Evolutionary conservation across 2,113 vertebrate species (phyloP), one percentile per base, ranked within the genome.

Genomic region (Cricetomys ansorgei): DNA sequence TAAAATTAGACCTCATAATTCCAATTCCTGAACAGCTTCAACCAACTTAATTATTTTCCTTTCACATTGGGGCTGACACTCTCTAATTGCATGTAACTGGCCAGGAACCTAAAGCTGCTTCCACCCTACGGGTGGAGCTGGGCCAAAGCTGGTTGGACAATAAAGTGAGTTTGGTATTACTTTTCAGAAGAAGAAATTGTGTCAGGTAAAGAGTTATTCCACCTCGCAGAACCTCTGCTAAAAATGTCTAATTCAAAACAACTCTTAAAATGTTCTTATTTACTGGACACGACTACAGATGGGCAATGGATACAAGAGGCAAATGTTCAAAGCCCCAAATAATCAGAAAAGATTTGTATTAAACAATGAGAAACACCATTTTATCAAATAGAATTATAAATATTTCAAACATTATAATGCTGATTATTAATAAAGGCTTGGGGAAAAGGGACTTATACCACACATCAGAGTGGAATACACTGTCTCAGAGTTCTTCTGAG

Each of bases 291-390:
- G 86, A 57, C 31, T n/a, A 62, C 15, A 21, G 34, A 62, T 40
- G 19, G 37, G 64, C 27, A 79, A 65, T 12, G 80, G 48, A 50
- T 34, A 55, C 5, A 17, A 50, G 16, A 89, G 69, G 29, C 7
- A 70, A 43, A 89, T 21, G 11, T 57, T 89, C 65, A 43, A 17
- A 31, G 4, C 37, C 93, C 73, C 86, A 45, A 81, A 80, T 73
- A 53, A 92, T 57, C 9, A 64, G 31, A 5, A 92, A 23, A 53
- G 67, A 76, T 67, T 83, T 65, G 89, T 92, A 59, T 85, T n/a
- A 91, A 93, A 80, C 55, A 94, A 59, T 2, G 13, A 94, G 50
- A 89, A 97, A 65, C 1, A 59, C 10, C n/a, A 80, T 43, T 88
- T 87, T 67, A 70, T 62, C 29, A 76, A 87, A 43, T 34, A 62